Evolutionary conservation across 2,113 vertebrate genomes (phyloP).

Genomic region (Rhinoptilus africanus): DNA sequence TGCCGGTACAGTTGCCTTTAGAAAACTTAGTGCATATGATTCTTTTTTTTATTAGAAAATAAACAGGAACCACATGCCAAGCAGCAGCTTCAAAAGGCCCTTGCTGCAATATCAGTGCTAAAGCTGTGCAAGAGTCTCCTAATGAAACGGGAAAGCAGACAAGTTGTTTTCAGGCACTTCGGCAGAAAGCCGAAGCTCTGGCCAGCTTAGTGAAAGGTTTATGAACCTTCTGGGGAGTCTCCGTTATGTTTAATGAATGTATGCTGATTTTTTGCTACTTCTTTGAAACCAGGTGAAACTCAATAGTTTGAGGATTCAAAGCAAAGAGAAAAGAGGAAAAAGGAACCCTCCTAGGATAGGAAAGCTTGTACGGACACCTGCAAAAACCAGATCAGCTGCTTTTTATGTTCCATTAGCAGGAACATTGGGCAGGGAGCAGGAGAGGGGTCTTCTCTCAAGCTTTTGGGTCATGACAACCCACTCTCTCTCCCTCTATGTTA

Average conservation of each 20-base stretch:
- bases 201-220: constrained; percentile 15
- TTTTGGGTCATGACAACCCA: background rate
- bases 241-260: rapidly evolving
- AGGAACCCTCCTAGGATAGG: background rate
- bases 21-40: background rate
- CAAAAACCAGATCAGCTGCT: background rate
- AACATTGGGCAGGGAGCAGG: rapidly evolving
- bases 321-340: background rate
- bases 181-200: background rate
- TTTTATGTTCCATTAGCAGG: background rate
- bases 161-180: background rate
- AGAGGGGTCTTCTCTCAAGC: rapidly evolving
- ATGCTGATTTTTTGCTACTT: background rate
- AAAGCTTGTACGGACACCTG: background rate
- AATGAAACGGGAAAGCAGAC: background rate
- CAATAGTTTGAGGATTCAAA: background rate
- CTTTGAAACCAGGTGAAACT: background rate
- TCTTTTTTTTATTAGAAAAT: constrained; percentile 30
- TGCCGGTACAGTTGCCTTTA: background rate
- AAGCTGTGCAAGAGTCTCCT: background rate
- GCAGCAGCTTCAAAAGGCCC: background rate
- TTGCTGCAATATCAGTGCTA: background rate
- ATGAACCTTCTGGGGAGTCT: background rate
- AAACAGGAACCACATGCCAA: constrained; percentile 29
- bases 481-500: background rate